These are phyloP conservation scores for Shargacucullia verbasci DNA, from an alignment of 2,888 invertebrate genomes.

Conservation along the genomic window DNA sequence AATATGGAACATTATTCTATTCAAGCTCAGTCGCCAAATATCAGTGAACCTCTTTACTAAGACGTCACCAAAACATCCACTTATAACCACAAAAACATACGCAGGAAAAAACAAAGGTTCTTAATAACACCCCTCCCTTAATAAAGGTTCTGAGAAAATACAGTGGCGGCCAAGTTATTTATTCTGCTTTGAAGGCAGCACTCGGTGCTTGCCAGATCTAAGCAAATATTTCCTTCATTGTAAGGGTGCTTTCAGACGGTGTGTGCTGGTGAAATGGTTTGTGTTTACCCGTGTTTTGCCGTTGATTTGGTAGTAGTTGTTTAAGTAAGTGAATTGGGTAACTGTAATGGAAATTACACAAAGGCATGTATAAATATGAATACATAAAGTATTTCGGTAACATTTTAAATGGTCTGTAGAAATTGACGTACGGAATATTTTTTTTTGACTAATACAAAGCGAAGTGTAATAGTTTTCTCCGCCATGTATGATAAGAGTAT, in stretches of 20 bases:
- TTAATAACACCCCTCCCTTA: constrained; percentile 51
- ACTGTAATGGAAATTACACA: no score
- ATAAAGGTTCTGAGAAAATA: constrained; percentile 53
- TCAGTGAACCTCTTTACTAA: constrained; percentile 1
- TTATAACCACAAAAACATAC: constrained; percentile 37
- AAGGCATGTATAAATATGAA: no score
- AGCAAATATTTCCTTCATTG: constrained; percentile 64
- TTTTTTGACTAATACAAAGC: not conserved
- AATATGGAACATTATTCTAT: not conserved
- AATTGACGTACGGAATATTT: no score
- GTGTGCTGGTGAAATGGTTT: constrained; percentile 30
- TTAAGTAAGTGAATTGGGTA: no score
- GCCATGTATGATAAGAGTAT: no score
- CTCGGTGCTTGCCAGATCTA: constrained; percentile 56
- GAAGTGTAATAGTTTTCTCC: not conserved
- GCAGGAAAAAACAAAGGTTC: constrained; percentile 53
- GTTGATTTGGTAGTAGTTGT: constrained; percentile 35
- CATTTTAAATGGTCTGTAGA: not conserved
- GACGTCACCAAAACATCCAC: constrained; percentile 31
- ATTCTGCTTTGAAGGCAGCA: constrained; percentile 59
- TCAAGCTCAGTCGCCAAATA: constrained; percentile 6
- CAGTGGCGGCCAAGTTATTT: constrained; percentile 55
- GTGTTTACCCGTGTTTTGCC: constrained; percentile 10
- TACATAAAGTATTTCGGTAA: constrained; percentile 3
- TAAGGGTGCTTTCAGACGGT: constrained; percentile 39